Percentiles rank a stretch among this genome's conserved stretches.
phyloP scores from a whole-genome alignment of 2,888 invertebrate genomes.

The Entomobrya proxima region DNA sequence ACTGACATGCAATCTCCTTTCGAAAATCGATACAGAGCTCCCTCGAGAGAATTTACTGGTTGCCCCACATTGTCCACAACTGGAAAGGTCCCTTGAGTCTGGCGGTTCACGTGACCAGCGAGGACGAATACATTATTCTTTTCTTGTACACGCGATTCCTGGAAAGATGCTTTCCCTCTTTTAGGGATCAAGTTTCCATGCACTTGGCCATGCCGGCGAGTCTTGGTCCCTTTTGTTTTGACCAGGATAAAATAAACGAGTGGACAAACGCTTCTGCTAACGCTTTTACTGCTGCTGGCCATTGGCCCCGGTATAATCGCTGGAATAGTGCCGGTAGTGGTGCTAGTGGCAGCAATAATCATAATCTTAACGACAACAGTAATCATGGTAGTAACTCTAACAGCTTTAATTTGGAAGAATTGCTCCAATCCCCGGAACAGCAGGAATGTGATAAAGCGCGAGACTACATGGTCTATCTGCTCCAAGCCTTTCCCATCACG shows the following conservation, averaged over 20 bases:
- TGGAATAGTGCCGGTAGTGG: neutral
- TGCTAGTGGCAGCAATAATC: neutral
- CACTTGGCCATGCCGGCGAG: constrained; percentile 84
- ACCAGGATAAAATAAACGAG: constrained; percentile 32
- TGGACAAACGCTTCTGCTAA: constrained; percentile 28
- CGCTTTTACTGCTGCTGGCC: neutral
- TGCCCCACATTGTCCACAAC: constrained; percentile 86
- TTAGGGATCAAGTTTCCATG: constrained; percentile 81
- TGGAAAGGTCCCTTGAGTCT: constrained; percentile 92
- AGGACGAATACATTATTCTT: constrained; percentile 76
- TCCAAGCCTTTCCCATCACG: constrained; percentile 19
- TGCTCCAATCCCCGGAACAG: constrained; percentile 10
- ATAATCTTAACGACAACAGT: neutral
- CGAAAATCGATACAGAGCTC: constrained; percentile 82
- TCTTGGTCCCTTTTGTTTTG: constrained; percentile 76
- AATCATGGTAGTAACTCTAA: neutral
- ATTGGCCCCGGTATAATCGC: neutral
- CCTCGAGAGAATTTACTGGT: constrained; percentile 86
- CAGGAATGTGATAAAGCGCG: constrained; percentile 29
- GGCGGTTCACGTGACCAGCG: constrained; percentile 83
- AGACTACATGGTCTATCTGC: constrained; percentile 40
- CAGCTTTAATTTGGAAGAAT: constrained; percentile 34
- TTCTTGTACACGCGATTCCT: constrained; percentile 55
- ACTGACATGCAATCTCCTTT: neutral
- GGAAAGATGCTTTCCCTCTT: constrained; percentile 56